A percentile compares a stretch with the other conserved stretches of the same genome.
These are phyloP conservation scores for Pelobates fuscus DNA, from an alignment of 2,113 vertebrate genomes.

Conservation along the genomic window DNA sequence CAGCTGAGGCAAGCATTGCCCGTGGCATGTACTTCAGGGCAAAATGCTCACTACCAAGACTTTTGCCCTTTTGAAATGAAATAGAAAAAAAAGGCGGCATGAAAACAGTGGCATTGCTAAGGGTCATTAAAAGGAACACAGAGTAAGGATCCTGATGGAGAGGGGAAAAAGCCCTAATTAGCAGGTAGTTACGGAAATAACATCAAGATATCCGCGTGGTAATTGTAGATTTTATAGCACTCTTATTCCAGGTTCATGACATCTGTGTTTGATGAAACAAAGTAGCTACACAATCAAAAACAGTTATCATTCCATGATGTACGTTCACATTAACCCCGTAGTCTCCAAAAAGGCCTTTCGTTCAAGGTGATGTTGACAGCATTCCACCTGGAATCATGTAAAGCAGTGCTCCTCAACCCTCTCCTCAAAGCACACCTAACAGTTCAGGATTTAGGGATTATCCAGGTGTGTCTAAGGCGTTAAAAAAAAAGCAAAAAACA, in stretches of 20 bases:
- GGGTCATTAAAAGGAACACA: slow-evolving; percentile 58
- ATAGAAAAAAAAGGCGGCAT: slow-evolving; percentile 66
- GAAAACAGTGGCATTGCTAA: slow-evolving; percentile 42
- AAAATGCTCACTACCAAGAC: slow-evolving; percentile 74
- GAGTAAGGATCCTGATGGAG: slow-evolving; percentile 45
- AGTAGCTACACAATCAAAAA: too few species aligned
- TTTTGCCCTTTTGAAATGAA: slow-evolving; percentile 91
- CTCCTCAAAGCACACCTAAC: too few species aligned
- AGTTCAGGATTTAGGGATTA: too few species aligned
- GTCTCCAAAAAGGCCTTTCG: too few species aligned
- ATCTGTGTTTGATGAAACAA: background rate
- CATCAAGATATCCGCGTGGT: slow-evolving; percentile 14
- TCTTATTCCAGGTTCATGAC: slow-evolving; percentile 5
- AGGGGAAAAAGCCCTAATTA: slow-evolving; percentile 52
- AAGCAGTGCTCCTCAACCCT: too few species aligned
- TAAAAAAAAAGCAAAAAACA: too few species aligned
- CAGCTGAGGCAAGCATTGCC: slow-evolving; percentile 91
- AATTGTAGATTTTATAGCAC: background rate
- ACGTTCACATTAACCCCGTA: too few species aligned
- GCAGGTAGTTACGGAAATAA: slow-evolving; percentile 50
- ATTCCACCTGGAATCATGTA: too few species aligned
- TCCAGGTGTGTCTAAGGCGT: too few species aligned
- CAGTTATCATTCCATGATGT: too few species aligned
- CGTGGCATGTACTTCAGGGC: slow-evolving; percentile 83
- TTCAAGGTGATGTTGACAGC: too few species aligned